Conservation (phyloP, 2,888 invertebrate genomes). For the Vesta saturnalis region DNA sequence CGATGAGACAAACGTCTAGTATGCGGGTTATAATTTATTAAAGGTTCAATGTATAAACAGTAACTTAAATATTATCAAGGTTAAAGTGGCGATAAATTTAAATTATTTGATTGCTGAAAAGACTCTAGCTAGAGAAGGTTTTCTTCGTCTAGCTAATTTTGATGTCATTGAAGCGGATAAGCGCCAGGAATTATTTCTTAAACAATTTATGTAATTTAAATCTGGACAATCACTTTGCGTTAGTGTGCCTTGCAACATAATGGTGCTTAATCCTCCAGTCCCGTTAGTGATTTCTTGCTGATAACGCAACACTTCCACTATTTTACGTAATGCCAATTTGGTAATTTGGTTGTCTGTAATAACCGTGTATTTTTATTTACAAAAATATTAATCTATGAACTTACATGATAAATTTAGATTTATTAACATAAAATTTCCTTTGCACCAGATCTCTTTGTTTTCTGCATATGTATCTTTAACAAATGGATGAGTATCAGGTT, state of each 20-base stretch:
- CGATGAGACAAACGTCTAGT: too few relatives aligned
- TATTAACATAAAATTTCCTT: slow-evolving; percentile 55
- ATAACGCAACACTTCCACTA: slow-evolving; percentile 49
- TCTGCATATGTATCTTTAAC: slow-evolving; percentile 50
- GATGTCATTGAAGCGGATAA: background rate
- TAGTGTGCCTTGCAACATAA: slow-evolving; percentile 44
- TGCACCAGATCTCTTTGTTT: slow-evolving; percentile 50
- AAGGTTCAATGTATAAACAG: too few relatives aligned
- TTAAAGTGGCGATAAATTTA: slow-evolving; percentile 18
- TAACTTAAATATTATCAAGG: too few relatives aligned
- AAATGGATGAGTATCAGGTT: slow-evolving; percentile 52
- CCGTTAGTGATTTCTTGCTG: slow-evolving; percentile 37
- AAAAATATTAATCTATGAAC: slow-evolving; percentile 8
- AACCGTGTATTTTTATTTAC: background rate
- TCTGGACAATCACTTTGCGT: slow-evolving; percentile 17
- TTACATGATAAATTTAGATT: slow-evolving; percentile 58
- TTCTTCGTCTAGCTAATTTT: background rate
- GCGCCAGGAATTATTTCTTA: slow-evolving; percentile 7
- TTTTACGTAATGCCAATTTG: slow-evolving; percentile 36
- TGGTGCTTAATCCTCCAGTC: slow-evolving; percentile 39
- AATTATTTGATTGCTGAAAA: background rate
- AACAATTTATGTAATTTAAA: slow-evolving; percentile 24
- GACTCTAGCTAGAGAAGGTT: background rate
- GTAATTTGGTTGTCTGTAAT: slow-evolving; percentile 3
- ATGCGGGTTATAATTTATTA: too few relatives aligned